Evolutionary conservation across 2,113 vertebrate genomes (phyloP).

Genomic region (Varanus komodoensis): DNA sequence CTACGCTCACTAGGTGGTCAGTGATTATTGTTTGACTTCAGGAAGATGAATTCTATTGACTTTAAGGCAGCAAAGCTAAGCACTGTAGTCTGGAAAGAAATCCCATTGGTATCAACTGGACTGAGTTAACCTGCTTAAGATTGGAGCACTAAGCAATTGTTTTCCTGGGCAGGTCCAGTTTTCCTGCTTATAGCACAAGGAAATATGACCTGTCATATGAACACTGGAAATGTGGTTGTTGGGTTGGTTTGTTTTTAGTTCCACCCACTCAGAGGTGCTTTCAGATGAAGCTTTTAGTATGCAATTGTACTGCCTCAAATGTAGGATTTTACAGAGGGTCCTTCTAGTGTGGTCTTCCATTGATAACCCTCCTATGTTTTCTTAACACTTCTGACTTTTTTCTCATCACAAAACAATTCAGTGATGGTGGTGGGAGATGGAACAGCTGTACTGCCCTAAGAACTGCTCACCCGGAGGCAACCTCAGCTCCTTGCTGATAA

Average conservation of each 20-base stretch:
- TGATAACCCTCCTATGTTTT: background rate
- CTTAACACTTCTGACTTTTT: background rate
- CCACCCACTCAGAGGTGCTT: too few relatives aligned
- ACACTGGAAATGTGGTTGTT: background rate
- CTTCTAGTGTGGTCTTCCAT: too few relatives aligned
- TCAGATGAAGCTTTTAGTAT: too few relatives aligned
- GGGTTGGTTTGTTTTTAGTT: background rate
- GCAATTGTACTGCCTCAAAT: too few relatives aligned
- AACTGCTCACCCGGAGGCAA: background rate
- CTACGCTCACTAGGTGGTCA: background rate
- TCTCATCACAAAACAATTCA: background rate
- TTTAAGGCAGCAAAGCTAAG: background rate
- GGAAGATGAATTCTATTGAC: background rate
- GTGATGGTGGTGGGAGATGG: background rate
- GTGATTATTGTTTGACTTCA: background rate
- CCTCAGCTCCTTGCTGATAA: background rate
- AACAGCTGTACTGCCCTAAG: too few relatives aligned
- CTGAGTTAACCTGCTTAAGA: background rate
- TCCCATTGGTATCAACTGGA: background rate
- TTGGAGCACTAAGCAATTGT: background rate
- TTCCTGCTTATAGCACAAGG: constrained; percentile 20
- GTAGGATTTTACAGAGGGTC: too few relatives aligned
- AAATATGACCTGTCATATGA: background rate
- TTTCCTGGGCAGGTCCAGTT: constrained; percentile 46
- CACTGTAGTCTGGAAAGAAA: background rate